Evolutionary conservation across 2,113 vertebrate species (phyloP), one percentile per base, ranked within the genome.

Genomic region (Siniperca chuatsi): DNA sequence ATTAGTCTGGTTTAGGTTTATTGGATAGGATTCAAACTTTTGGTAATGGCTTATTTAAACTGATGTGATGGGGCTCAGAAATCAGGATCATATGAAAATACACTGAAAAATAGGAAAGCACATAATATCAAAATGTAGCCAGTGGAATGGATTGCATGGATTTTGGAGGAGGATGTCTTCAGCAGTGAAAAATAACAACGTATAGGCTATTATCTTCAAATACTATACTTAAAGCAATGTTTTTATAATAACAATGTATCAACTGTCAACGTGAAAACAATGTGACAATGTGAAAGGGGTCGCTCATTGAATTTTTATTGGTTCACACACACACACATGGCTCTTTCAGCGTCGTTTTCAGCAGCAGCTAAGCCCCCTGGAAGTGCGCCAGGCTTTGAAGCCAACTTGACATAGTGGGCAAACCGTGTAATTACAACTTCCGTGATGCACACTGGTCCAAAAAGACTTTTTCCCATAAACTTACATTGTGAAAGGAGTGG

Each of bases 1-100:
- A 23, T 86, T 77, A 83, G 55, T 55, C 33, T 29, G 66, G 35
- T 83, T 79, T 67, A 64, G 80, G 21, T 60, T 82, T 62, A 78
- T 68, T 66, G 67, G 44, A 73, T 44, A 18, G 12, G 74, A 79
- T 70, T 67, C n/a, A 50, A 23, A 48, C n/a, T 73, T 25, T 57
- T 13, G 4, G 61, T 44, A 46, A 77, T 73, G 21, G 1, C 13
- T 76, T 67, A 33, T 81, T 66, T 44, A 67, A 81, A 64, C 58
- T 42, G 46, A 33, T 25, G 15, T 37, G 40, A 46, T 25, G 23
- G 29, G 33, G 48, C 23, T 81, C 37, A 75, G 52, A 55, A 50
- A 46, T 42, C 1, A 18, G 29, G 58, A 68, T 29, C 48, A 62
- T 11, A 74, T 60, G 44, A 35, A 48, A 66, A 33, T 48, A 37